Base-by-base conservation (phyloP, 1,140 invertebrate species). In the Drosophila nannoptera region DNA sequence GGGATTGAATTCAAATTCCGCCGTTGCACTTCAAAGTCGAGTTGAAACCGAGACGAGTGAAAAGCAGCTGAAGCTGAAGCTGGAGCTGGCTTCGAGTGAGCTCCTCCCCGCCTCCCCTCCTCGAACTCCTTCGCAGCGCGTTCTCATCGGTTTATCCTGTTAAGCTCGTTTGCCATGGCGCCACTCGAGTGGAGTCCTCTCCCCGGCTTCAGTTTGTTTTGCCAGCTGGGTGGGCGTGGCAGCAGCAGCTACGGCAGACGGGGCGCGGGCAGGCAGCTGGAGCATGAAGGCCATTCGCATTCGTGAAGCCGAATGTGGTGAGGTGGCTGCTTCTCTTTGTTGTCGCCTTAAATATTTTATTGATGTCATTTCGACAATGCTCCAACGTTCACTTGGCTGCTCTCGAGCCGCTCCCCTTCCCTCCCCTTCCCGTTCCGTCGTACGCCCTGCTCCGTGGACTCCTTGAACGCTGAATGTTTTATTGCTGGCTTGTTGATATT, bases 1-100 rank as follows among this genome's bases (percentile, higher is more conserved):
- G 78, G 68, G 66, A 83, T 82, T 82, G 78, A 82, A 82, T 82
- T 82, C 75, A 82, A 78, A 82, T 82, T 83, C 75, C 68, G 46
- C 62, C 66, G 52, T 56, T 53, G 72, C 68, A 75, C 75, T 83
- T 82, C 75, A 82, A 83, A 82, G 75, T 78, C 65, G 53, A 75
- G 72, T 50, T 69, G 78, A 83, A 78, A 83, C 14, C 72, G 68
- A 83, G 78, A 75, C 61, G 68, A 72, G 64, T 58, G 48, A 53
- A 58, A 66, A 56, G 60, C 35, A 53, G 63, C 31, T 54, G 63
- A 55, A 36, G 53, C 40, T 42, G 40, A 5, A 42, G 40, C 40
- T 42, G 40, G 8, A 38, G 7, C 36, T 9, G 62, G 38, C 54
- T 29, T 36, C 52, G 63, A 56, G 5, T 64, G 14, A 52, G 36